phyloP scores from a whole-genome alignment of 2,113 vertebrate species.

The Emydocephalus ijimae region DNA sequence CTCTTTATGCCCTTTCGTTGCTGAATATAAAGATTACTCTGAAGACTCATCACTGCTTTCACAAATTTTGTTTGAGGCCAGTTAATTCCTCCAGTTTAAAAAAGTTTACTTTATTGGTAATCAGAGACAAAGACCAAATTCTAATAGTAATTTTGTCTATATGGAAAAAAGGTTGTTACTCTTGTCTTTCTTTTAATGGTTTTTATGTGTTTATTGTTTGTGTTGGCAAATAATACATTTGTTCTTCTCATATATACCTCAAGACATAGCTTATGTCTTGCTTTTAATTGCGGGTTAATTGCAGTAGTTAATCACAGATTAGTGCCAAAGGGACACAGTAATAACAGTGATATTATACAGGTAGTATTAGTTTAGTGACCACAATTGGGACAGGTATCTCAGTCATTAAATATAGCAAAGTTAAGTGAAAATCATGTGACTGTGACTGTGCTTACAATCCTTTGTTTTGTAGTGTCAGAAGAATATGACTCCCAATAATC shows the following conservation, averaged over 20 bases:
- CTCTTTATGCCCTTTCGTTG: background rate
- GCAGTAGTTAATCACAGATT: background rate
- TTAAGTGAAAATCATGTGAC: background rate
- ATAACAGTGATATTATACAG: background rate
- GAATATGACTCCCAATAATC: too few relatives aligned
- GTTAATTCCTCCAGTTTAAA: background rate
- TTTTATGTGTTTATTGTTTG: background rate
- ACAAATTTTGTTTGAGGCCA: background rate
- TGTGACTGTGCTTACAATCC: too few relatives aligned
- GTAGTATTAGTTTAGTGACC: background rate
- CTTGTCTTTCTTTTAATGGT: background rate
- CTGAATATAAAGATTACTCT: background rate
- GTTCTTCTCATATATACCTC: background rate
- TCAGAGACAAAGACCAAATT: background rate
- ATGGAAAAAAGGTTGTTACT: background rate
- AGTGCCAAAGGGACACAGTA: background rate
- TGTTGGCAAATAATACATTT: background rate
- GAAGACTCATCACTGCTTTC: background rate
- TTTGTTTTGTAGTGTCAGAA: too few relatives aligned
- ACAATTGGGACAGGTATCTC: background rate
- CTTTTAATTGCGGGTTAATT: too few relatives aligned
- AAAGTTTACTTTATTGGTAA: background rate
- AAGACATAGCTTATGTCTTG: background rate
- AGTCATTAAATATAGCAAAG: background rate
- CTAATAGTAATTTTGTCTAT: background rate